Evolutionary conservation across 2,113 vertebrate genomes (phyloP).

Genomic region (Barnardius zonarius): DNA sequence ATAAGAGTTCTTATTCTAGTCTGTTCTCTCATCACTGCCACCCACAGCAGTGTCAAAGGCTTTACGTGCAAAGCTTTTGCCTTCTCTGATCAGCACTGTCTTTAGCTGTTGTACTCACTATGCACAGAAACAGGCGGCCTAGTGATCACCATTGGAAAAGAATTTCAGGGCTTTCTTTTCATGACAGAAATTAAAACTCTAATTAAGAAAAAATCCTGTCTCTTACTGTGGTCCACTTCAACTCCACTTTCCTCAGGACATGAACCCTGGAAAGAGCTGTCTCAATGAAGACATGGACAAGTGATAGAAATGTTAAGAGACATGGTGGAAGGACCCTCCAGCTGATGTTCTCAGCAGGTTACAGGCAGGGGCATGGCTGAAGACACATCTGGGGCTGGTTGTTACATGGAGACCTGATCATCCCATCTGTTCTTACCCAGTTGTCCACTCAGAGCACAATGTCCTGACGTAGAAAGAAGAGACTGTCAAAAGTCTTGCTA

Average conservation of each 20-base stretch:
- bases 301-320: neutral
- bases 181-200: neutral
- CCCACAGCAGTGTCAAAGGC: neutral
- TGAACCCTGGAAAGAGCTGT: neutral
- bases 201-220: neutral
- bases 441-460: neutral
- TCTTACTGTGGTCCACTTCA: neutral
- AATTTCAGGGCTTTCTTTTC: neutral
- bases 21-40: neutral
- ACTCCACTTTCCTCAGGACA: neutral
- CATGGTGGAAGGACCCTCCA: neutral
- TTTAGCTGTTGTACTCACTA: neutral
- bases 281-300: neutral
- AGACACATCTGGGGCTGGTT: neutral
- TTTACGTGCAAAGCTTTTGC: neutral
- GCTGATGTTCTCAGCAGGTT: neutral
- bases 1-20: neutral
- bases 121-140: neutral
- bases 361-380: neutral
- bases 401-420: neutral
- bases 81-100: neutral
- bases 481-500: neutral
- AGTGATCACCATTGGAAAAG: neutral
- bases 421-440: neutral
- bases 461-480: neutral